phyloP scores from a whole-genome alignment of 2,888 invertebrate species.

The Sminthurinus aureus region DNA sequence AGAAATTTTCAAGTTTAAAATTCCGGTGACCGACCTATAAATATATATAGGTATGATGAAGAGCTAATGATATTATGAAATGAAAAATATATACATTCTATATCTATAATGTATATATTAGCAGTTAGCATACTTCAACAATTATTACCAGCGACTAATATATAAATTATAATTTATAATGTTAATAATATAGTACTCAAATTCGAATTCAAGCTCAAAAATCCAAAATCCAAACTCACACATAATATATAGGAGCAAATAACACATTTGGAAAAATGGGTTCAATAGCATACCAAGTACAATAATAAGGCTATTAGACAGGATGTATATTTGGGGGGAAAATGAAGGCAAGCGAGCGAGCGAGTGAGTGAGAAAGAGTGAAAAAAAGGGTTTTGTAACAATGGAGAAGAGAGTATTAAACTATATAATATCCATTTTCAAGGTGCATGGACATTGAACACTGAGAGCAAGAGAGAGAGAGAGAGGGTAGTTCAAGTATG shows the following conservation, averaged over 20 bases:
- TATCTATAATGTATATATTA: not conserved
- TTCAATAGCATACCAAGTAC: not conserved
- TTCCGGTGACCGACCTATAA: constrained; percentile 12
- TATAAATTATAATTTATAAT: not conserved
- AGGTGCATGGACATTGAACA: not conserved
- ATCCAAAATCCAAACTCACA: not conserved
- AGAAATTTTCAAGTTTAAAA: constrained; percentile 13
- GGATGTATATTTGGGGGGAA: constrained; percentile 1
- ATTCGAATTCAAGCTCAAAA: not conserved
- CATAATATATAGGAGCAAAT: not conserved
- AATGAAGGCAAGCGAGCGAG: constrained; percentile 1
- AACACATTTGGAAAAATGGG: not conserved
- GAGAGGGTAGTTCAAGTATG: too few species aligned
- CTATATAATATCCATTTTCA: too few species aligned
- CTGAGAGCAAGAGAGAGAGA: not conserved
- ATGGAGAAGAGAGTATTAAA: not conserved
- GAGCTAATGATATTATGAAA: not conserved
- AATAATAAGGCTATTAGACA: not conserved
- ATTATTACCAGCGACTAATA: not conserved
- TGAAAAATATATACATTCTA: not conserved
- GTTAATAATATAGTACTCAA: not conserved
- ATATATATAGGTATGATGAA: not conserved
- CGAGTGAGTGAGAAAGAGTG: not conserved
- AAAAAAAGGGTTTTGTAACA: not conserved
- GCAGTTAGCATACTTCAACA: not conserved